A percentile compares a stretch with the other conserved stretches of the same genome.
These are phyloP conservation scores for Meloe dianella DNA, from an alignment of 2,888 invertebrate species.

Conservation along the genomic window DNA sequence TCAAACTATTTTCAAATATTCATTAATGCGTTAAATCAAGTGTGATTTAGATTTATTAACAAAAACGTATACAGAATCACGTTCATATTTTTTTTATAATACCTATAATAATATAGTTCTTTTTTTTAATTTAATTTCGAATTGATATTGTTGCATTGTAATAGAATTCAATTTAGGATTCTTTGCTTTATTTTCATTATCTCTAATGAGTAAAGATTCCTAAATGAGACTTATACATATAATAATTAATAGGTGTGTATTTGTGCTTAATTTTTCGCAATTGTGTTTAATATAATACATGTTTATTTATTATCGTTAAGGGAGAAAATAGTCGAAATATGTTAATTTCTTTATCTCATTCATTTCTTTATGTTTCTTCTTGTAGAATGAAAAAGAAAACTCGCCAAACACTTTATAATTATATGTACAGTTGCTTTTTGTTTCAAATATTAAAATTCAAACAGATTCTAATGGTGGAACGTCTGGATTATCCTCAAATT, in stretches of 20 bases:
- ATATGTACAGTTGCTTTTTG: conserved; percentile 21
- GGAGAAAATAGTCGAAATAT: not conserved
- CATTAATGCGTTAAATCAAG: conserved; percentile 23
- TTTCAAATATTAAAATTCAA: conserved; percentile 33
- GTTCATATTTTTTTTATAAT: not conserved
- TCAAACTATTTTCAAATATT: conserved; percentile 23
- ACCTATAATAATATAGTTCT: not conserved
- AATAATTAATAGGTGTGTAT: conserved; percentile 11
- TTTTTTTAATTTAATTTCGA: not conserved
- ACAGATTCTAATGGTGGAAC: conserved; percentile 70
- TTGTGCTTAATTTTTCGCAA: conserved; percentile 12
- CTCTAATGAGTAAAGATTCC: not conserved
- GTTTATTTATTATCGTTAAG: conserved; percentile 13
- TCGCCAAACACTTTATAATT: not conserved
- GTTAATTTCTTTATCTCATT: not conserved
- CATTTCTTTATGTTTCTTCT: not conserved
- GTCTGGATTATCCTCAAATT: conserved; percentile 66
- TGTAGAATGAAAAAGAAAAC: too few relatives aligned
- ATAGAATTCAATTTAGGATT: conserved; percentile 6
- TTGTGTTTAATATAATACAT: conserved; percentile 14
- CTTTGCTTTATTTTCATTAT: not conserved
- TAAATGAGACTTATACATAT: not conserved
- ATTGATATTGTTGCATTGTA: conserved; percentile 12
- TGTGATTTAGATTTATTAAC: conserved; percentile 25
- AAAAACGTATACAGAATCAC: not conserved